phyloP scores from a whole-genome alignment of 2,797 vertebrate genomes.

The Peromyscus aztecus region DNA sequence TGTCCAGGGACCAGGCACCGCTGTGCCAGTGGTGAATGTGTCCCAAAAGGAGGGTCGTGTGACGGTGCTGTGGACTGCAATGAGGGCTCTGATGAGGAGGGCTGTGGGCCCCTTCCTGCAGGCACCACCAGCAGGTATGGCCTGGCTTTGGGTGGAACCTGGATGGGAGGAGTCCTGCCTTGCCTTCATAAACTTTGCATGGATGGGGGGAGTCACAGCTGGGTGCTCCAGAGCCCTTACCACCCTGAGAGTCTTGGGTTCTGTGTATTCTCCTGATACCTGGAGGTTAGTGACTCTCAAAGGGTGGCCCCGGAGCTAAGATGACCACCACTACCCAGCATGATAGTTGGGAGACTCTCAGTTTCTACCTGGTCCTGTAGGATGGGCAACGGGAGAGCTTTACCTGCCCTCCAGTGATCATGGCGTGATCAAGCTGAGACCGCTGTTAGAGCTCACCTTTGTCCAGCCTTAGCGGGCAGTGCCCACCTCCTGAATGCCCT shows the following conservation, averaged over 20 bases:
- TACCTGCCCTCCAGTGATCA: background rate
- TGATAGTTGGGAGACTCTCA: background rate
- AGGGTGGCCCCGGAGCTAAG: background rate
- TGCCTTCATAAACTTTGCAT: background rate
- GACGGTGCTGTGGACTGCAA: slow-evolving; percentile 90
- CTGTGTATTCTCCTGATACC: background rate
- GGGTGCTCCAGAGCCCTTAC: background rate
- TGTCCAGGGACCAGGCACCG: slow-evolving; percentile 82
- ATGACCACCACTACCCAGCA: background rate
- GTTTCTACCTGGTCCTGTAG: background rate
- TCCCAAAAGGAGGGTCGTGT: slow-evolving; percentile 87
- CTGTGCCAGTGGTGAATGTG: slow-evolving; percentile 90
- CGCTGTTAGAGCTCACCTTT: background rate
- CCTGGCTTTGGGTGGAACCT: accelerated
- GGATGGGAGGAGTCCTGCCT: background rate
- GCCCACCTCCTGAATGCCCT: background rate
- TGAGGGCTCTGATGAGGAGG: slow-evolving; percentile 90
- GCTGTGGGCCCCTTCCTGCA: slow-evolving; percentile 81
- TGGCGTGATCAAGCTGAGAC: accelerated
- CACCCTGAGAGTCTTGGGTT: accelerated
- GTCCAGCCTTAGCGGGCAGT: background rate
- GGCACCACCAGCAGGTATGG: slow-evolving; percentile 82
- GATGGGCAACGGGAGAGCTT: background rate
- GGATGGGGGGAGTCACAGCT: background rate
- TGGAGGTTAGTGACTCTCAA: background rate